These are phyloP conservation scores for Cylindroiulus punctatus DNA, from an alignment of 2,888 invertebrate species.

Conservation along the genomic window DNA sequence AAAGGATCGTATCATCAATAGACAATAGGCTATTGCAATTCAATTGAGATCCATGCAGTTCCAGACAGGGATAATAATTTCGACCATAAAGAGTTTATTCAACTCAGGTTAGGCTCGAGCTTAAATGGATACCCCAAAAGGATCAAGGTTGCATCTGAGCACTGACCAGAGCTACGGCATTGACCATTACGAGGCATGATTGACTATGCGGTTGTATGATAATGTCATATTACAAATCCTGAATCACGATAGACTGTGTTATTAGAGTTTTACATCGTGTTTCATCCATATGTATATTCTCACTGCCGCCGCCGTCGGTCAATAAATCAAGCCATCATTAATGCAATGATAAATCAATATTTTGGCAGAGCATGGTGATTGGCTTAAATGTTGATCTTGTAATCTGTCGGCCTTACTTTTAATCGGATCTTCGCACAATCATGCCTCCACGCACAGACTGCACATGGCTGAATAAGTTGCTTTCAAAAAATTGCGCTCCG, in stretches of 20 bases:
- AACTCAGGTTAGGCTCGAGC: background rate
- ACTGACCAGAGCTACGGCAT: background rate
- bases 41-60: background rate
- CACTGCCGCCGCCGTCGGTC: background rate
- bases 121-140: background rate
- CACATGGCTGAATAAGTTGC: background rate
- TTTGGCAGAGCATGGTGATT: slow-evolving; percentile 7
- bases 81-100: background rate
- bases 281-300: background rate
- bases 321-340: slow-evolving; percentile 35
- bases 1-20: too few relatives aligned
- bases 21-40: background rate
- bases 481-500: background rate
- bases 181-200: background rate
- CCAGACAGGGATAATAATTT: background rate
- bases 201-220: slow-evolving; percentile 31
- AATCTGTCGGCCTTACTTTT: slow-evolving; percentile 31
- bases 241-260: slow-evolving; percentile 3
- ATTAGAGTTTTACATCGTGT: background rate
- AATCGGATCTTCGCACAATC: slow-evolving; percentile 43
- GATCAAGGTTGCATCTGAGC: background rate
- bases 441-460: background rate
- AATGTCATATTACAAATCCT: slow-evolving; percentile 15
- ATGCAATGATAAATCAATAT: slow-evolving; percentile 45
- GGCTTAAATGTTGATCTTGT: slow-evolving; percentile 43